Evolutionary conservation across 2,797 vertebrate species (phyloP).

Genomic region (Limnodromus scolopaceus): DNA sequence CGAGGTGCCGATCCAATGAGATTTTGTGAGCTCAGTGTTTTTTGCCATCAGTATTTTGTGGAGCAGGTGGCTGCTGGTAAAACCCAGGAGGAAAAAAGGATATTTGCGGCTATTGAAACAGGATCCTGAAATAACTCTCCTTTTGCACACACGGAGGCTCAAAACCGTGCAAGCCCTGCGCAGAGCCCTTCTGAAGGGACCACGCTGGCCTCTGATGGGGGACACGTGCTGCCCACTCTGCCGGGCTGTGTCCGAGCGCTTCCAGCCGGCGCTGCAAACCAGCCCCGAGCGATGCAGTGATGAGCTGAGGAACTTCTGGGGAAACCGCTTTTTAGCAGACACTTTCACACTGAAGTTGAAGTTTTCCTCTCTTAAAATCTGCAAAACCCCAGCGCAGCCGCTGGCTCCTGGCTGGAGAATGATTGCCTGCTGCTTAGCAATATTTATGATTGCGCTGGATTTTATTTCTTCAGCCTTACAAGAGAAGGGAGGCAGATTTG

Average conservation of each 20-base stretch:
- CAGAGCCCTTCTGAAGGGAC: neutral
- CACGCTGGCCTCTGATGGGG: neutral
- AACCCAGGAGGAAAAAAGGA: accelerated
- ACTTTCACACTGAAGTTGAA: neutral
- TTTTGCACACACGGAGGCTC: neutral
- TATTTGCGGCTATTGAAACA: neutral
- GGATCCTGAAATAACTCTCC: neutral
- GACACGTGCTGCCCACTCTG: neutral
- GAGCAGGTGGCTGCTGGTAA: neutral
- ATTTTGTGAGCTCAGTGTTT: neutral
- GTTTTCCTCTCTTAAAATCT: neutral
- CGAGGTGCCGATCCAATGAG: accelerated
- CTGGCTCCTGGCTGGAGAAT: neutral
- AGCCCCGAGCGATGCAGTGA: neutral
- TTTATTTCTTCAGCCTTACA: neutral
- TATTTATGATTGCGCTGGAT: neutral
- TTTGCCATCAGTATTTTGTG: neutral
- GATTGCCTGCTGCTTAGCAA: neutral
- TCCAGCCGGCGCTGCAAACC: neutral
- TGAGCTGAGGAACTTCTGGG: neutral
- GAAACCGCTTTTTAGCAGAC: neutral
- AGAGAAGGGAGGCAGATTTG: neutral
- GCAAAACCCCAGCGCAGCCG: neutral
- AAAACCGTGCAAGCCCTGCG: accelerated
- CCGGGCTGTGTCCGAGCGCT: accelerated